These are phyloP conservation scores for Bradypodion pumilum DNA, from an alignment of 2,797 vertebrate species.

Conservation along the genomic window DNA sequence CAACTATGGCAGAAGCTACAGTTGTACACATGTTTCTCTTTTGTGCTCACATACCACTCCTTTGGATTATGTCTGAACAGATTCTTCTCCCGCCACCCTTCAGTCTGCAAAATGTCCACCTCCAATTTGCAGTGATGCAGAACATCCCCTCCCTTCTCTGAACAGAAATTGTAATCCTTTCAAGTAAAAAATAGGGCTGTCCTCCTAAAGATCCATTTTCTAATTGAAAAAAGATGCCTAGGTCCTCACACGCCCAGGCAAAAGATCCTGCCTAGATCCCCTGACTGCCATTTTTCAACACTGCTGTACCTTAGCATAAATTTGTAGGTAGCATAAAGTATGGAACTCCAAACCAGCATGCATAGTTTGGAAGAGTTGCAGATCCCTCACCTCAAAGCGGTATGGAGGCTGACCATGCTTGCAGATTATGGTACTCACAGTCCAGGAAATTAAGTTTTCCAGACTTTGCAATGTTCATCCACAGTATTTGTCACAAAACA, in stretches of 20 bases:
- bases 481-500: neutral
- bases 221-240: neutral
- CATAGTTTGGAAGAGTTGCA: neutral
- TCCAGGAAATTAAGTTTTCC: no score
- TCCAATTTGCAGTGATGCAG: neutral
- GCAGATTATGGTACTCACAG: no score
- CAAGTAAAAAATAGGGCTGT: neutral
- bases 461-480: neutral
- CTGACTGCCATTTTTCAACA: neutral
- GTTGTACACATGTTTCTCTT: conserved; percentile 28
- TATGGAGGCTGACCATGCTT: no score
- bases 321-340: neutral
- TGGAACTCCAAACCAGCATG: neutral
- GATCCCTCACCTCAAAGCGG: no score
- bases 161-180: neutral
- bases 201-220: neutral
- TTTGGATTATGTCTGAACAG: conserved; percentile 11
- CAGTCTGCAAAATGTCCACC: conserved; percentile 12
- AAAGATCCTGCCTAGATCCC: neutral
- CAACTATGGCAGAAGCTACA: conserved; percentile 12
- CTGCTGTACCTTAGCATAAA: neutral
- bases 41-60: conserved; percentile 15
- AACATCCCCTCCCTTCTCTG: neutral
- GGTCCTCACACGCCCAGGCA: neutral
- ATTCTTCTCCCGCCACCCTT: neutral